These are phyloP conservation scores for Stegana nigrithorax DNA, from an alignment of 2,888 invertebrate species.

Conservation along the genomic window DNA sequence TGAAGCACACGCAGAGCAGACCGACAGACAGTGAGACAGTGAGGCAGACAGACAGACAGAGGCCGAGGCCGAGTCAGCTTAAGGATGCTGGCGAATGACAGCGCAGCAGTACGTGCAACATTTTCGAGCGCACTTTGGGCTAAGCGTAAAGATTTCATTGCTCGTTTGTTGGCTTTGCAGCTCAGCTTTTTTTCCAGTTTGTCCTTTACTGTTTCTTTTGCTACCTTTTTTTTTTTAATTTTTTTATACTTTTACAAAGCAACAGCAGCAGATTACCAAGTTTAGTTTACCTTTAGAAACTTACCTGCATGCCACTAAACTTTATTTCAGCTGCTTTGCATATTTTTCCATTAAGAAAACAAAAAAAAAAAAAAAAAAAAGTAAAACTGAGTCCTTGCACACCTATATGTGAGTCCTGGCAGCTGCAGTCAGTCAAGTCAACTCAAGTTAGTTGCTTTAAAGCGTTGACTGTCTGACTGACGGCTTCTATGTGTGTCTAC, in stretches of 20 bases:
- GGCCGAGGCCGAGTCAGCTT: background rate
- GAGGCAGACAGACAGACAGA: background rate
- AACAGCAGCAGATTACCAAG: background rate
- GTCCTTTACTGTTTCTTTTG: background rate
- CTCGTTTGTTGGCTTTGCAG: too few relatives aligned
- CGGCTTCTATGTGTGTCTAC: background rate
- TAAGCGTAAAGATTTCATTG: background rate
- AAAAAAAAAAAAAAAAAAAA: too few relatives aligned
- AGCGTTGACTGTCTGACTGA: background rate
- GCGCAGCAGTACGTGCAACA: background rate
- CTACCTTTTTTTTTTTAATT: background rate
- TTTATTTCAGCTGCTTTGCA: slow-evolving; percentile 45
- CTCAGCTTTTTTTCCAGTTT: background rate
- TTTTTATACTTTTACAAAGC: background rate
- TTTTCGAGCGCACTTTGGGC: background rate
- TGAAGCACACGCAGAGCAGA: slow-evolving; percentile 4
- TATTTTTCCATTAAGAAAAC: slow-evolving; percentile 55
- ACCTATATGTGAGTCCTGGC: too few relatives aligned
- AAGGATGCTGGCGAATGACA: background rate
- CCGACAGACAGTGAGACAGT: background rate
- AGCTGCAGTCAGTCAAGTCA: too few relatives aligned
- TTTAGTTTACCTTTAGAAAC: slow-evolving; percentile 9
- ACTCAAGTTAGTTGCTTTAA: too few relatives aligned
- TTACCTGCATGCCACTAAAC: background rate
- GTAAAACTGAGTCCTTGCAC: too few relatives aligned